Base-by-base conservation (phyloP, 2,113 vertebrate genomes). In the Sprattus sprattus region DNA sequence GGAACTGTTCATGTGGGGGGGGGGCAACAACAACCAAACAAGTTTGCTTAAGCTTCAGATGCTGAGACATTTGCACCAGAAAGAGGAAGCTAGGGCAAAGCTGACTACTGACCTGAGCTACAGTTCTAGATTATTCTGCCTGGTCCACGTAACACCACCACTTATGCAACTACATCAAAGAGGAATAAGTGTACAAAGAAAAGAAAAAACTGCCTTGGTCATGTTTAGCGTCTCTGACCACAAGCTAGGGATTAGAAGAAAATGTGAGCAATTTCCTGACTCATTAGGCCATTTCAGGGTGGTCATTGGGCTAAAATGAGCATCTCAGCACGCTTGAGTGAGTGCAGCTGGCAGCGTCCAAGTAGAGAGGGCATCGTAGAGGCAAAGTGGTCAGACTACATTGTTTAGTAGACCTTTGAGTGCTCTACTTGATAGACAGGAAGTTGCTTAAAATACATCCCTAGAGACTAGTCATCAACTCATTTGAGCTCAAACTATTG, bases 231-330 rank as follows among this genome's bases (percentile, higher is more conserved):
- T 71, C 64, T 71, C 64, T 0, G 25, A 32, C 71, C 71, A 78
- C 71, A 78, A 32, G 71, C 71, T 78, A 39, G 71, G 71, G 71
- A 78, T 78, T 78, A 78, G 39, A 78, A 78, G 71, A 78, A 32
- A 78, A 78, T 78, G 71, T 78, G 71, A 78, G 71, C 28, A 39
- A 78, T 78, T 78, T 78, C 6, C 71, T 16, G 71, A 39, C 8
- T 78, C 71, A 78, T 10, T 78, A 78, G 11, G 71, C 71, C 16
- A 78, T 78, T 39, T 3, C 9, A 16, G 32, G 71, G 0, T 1
- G 13, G 13, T 78, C 71, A 78, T 78, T 78, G 15, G 71, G 71
- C 71, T 16, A 39, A 78, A 13, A 78, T 3, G 25, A 71, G 64
- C 25, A 13, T 71, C 64, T 71, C 64, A 28, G 11, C 71, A 78